phyloP scores from a whole-genome alignment of 2,888 invertebrate genomes.

The Strigamia maritima region DNA sequence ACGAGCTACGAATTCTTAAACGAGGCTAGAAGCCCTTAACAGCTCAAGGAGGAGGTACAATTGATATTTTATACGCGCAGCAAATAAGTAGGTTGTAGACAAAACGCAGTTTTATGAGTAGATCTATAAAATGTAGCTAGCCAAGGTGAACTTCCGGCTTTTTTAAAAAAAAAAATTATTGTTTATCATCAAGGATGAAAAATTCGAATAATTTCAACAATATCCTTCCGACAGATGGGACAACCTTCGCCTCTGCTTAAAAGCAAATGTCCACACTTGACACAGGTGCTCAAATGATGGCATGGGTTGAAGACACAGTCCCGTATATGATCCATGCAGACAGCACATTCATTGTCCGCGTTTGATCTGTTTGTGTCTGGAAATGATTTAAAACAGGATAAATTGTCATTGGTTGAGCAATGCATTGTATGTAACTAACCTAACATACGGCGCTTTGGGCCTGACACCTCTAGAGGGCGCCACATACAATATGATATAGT shows the following conservation, averaged over 20 bases:
- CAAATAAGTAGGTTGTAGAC: neutral
- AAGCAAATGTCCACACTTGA: slow-evolving; percentile 53
- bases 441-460: too few relatives aligned
- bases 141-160: neutral
- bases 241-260: slow-evolving; percentile 53
- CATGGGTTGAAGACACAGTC: slow-evolving; percentile 55
- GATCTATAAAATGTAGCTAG: neutral
- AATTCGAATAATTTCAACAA: slow-evolving; percentile 53
- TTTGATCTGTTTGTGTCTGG: slow-evolving; percentile 37
- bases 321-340: slow-evolving; percentile 54
- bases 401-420: too few relatives aligned
- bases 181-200: slow-evolving; percentile 49
- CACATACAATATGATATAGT: too few relatives aligned
- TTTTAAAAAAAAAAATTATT: neutral
- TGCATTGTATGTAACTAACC: too few relatives aligned
- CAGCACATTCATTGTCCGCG: slow-evolving; percentile 54
- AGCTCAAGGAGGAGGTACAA: slow-evolving; percentile 9
- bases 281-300: slow-evolving; percentile 55
- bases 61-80: neutral
- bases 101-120: neutral
- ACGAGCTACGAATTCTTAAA: neutral
- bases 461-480: too few relatives aligned
- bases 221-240: slow-evolving; percentile 55
- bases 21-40: neutral
- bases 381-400: too few relatives aligned